Base-by-base conservation (phyloP, 2,113 vertebrate genomes). In the Sebastes schlegelii region DNA sequence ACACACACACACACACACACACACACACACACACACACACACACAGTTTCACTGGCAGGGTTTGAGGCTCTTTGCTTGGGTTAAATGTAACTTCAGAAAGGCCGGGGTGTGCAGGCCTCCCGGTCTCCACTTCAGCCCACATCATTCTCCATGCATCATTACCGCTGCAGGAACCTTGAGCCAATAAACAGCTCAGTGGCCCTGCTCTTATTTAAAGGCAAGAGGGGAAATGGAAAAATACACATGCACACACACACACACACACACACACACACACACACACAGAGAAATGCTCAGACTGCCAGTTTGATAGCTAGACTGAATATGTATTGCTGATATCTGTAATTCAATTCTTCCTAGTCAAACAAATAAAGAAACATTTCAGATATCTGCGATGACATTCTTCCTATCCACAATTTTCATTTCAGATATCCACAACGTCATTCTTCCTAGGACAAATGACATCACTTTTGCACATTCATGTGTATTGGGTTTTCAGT, bases 91-190 rank as follows among this genome's bases (percentile, higher is more conserved):
- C 84, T 84, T 89, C 85, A 92, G 88, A 88, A 84, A 88, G 87
- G 83, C 88, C 82, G 55, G 66, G 45, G 82, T 87, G 71, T 14
- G 6, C 86, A 83, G 82, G 87, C 71, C 82, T 87, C 79, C 79
- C 75, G 34, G 80, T 68, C 85, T 87, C 80, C 78, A 80, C 74
- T 58, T 82, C 86, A 90, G 86, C 88, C 86, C 83, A 85, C 86
- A 92, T 93, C 88, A 92, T 95, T 94, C 89, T 92, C 86, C 89
- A 95, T 93, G 94, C 94, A 94, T 95, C 94, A 95, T 95, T 95
- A 95, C 92, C 84, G 7, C 86, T 91, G 88, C 91, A 93, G 92
- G 91, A 92, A 89, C 93, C 86, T 90, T 92, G 89, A 88, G 88
- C 92, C 91, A 95, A 95, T 91, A 95, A 95, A 94, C 93, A 95